A percentile compares a stretch with the other conserved stretches of the same genome.
Conservation (phyloP, 1,140 invertebrate genomes). For the Helicorthomorpha holstii region DNA sequence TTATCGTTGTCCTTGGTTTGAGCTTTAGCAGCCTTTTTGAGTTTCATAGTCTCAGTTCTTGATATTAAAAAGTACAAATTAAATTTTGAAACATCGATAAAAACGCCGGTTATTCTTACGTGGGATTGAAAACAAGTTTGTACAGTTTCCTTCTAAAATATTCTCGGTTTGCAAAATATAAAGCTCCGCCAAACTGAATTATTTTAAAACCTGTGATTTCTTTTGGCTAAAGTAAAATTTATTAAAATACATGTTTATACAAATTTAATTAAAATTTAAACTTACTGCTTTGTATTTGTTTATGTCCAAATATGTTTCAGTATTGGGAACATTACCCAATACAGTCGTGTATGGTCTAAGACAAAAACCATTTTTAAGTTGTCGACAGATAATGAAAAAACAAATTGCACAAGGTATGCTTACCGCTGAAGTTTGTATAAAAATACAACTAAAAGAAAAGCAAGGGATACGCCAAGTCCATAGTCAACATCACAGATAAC, state of each 20-base stretch:
- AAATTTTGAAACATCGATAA: no score
- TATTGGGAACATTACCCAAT: slow-evolving; percentile 48
- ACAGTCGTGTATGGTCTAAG: slow-evolving; percentile 19
- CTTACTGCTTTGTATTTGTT: slow-evolving; percentile 43
- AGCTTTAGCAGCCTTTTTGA: no score
- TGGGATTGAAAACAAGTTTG: background rate
- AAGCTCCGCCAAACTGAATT: slow-evolving; percentile 52
- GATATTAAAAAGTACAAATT: no score
- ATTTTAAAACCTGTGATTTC: slow-evolving; percentile 52
- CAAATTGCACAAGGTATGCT: no score
- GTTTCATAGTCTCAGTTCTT: no score
- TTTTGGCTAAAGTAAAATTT: slow-evolving; percentile 33
- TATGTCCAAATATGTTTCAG: slow-evolving; percentile 56
- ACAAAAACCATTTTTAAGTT: slow-evolving; percentile 1
- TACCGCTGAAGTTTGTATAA: slow-evolving; percentile 24
- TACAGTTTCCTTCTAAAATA: slow-evolving; percentile 41
- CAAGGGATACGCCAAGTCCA: slow-evolving; percentile 52
- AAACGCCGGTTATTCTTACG: background rate
- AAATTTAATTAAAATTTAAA: slow-evolving; percentile 4
- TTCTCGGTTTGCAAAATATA: slow-evolving; percentile 55
- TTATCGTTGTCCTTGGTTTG: no score
- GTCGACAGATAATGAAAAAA: no score
- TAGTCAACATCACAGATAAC: slow-evolving; percentile 70
- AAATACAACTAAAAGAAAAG: slow-evolving; percentile 29
- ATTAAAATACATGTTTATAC: background rate